These are phyloP conservation scores for Probosciger aterrimus DNA, from an alignment of 2,113 vertebrate species.

Conservation along the genomic window DNA sequence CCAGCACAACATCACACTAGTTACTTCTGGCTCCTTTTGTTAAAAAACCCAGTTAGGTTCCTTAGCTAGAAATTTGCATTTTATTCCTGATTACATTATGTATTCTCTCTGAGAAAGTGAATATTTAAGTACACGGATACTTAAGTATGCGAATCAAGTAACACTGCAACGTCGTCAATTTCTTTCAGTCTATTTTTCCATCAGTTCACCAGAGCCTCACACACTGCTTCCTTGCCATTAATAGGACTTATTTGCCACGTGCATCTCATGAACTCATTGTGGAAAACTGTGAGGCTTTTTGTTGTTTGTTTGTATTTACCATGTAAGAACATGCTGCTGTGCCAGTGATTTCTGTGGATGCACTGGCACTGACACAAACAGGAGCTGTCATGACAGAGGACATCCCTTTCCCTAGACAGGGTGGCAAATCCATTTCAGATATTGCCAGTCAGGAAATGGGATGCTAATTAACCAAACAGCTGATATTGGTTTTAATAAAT, in stretches of 20 bases:
- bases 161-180: background rate
- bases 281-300: background rate
- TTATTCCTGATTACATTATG: slow-evolving; percentile 30
- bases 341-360: background rate
- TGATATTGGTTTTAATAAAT: background rate
- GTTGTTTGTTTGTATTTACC: background rate
- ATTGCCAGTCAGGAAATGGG: background rate
- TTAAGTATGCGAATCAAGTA: slow-evolving; percentile 1
- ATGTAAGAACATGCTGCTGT: background rate
- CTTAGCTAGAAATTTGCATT: slow-evolving; percentile 14
- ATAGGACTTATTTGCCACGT: background rate
- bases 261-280: background rate
- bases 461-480: background rate
- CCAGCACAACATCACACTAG: background rate
- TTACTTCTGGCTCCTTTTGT: background rate
- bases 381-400: background rate
- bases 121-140: background rate
- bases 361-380: fast-evolving
- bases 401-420: fast-evolving
- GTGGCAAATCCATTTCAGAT: background rate
- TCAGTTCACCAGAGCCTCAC: background rate
- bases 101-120: background rate
- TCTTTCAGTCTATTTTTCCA: slow-evolving; percentile 8
- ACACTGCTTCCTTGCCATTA: background rate
- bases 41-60: background rate